Base-by-base conservation (phyloP, 1,140 invertebrate genomes). In the Penaeus japonicus region DNA sequence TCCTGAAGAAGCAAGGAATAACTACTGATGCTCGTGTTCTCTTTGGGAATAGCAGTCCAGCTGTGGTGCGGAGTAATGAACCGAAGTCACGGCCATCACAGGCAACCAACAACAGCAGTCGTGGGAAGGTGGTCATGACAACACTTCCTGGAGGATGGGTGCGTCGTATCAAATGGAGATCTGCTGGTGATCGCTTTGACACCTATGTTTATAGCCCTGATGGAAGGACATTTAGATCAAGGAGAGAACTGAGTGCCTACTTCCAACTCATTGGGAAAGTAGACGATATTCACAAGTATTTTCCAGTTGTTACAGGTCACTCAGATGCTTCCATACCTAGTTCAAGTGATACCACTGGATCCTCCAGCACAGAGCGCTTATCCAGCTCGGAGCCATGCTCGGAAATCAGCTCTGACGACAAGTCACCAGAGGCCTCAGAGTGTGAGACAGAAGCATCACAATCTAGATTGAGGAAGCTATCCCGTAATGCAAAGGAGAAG, bases 281-380 rank as follows among this genome's bases (percentile, higher is more conserved):
- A 17, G 90, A 90, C 85, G 90, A 90, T 54, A 89, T 90, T 59
- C 85, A 87, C 35, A 90, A 90, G 47, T 90, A 90, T 78, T 90
- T 90, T 62, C 90, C 90, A 57, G 83, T 90, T 39, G 84, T 86
- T n/a, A 84, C 84, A 47, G 87, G 86, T 20, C 57, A 88, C 65
- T 85, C 85, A 2, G 89, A 86, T 77, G 75, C 85, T 59, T 88
- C 90, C 24, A 30, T 73, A 18, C 88, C 88, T 15, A 90, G 85
- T 24, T 90, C 90, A 47, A 89, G 90, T 83, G 90, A 90, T n/a
- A 88, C 73, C 54, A 81, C 90, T 22, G 90, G 88, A 35, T 85
- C 87, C 47, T 90, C 90, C 17, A 89, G 90, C 53, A 90, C 90
- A 27, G 90, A 90, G 75, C 90, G 89, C 59, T 85, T 89, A 4